Evolutionary conservation across 2,797 vertebrate species (phyloP), one percentile per base, ranked within the genome.

Genomic region (Hyperoplus lanceolatus): DNA sequence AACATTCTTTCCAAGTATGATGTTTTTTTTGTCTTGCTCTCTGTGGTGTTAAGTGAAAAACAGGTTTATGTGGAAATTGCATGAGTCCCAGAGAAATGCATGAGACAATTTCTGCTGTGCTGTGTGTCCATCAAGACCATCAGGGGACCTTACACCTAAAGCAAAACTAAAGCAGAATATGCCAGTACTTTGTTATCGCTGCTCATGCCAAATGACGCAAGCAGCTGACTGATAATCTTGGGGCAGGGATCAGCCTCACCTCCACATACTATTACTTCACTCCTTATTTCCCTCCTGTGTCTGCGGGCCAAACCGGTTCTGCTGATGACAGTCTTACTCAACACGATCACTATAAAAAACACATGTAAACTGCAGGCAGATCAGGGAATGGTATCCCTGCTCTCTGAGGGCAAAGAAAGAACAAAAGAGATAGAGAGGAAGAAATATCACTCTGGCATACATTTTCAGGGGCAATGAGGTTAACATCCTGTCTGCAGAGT

Each of bases 401-500:
- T 67, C 64, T 79, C 57, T 6, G 48, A 57, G 59, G 67, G 61
- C 15, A 46, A 41, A 16, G 70, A 79, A 42, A 43, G 42, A 64
- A 61, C 5, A 73, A 74, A 14, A 73, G 56, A 38, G 29, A 56
- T 6, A 15, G 36, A 70, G 51, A 60, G 29, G 53, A 41, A 58
- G 15, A 70, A 57, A 82, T 66, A 60, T 38, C 61, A 62, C 60
- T 87, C 77, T 65, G 64, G 68, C 84, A 29, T 64, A 56, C 56
- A 39, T 80, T 80, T 29, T 75, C 75, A 66, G 57, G 75, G 74
- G 58, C 61, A 79, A 68, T 16, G 54, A 86, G 86, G 89, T 87
- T 89, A 85, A 77, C 53, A 74, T 82, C 71, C 60, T 75, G 83
- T 79, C 72, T 84, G 68, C 80, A 63, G 63, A 83, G 60, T 66